Conservation (phyloP, 2,797 vertebrate species). For the Tamandua tetradactyla region DNA sequence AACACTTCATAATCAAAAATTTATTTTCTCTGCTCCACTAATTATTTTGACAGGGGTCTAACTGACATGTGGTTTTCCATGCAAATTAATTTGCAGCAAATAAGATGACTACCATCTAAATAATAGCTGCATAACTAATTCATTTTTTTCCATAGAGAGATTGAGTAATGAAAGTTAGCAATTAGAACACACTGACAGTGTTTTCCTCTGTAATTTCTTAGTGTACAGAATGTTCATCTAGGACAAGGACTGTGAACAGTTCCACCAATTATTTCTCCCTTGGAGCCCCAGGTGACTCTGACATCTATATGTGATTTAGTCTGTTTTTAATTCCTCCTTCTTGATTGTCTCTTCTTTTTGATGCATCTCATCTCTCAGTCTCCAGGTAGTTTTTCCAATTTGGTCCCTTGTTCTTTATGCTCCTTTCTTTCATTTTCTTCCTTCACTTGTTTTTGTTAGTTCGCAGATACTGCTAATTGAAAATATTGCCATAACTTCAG, state of each 20-base stretch:
- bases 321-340: not conserved
- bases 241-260: not conserved
- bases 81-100: slow-evolving; percentile 36
- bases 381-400: not conserved
- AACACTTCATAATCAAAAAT: slow-evolving; percentile 14
- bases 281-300: not conserved
- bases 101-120: not conserved
- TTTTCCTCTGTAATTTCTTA: slow-evolving; percentile 58
- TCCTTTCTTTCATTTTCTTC: not conserved
- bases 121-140: slow-evolving; percentile 31
- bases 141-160: slow-evolving; percentile 52
- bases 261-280: not conserved
- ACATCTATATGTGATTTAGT: not conserved
- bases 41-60: slow-evolving; percentile 64
- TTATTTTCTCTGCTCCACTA: slow-evolving; percentile 58
- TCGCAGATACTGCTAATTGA: not conserved
- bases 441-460: not conserved
- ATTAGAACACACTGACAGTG: slow-evolving; percentile 54
- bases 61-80: slow-evolving; percentile 40
- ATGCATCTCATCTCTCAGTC: not conserved
- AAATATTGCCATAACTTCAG: not conserved
- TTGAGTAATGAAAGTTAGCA: slow-evolving; percentile 41
- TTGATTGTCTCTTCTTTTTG: not conserved
- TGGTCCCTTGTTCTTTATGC: not conserved
- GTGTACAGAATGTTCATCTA: slow-evolving; percentile 38